phyloP scores from a whole-genome alignment of 2,888 invertebrate species.

The Drosophila gaucha region DNA sequence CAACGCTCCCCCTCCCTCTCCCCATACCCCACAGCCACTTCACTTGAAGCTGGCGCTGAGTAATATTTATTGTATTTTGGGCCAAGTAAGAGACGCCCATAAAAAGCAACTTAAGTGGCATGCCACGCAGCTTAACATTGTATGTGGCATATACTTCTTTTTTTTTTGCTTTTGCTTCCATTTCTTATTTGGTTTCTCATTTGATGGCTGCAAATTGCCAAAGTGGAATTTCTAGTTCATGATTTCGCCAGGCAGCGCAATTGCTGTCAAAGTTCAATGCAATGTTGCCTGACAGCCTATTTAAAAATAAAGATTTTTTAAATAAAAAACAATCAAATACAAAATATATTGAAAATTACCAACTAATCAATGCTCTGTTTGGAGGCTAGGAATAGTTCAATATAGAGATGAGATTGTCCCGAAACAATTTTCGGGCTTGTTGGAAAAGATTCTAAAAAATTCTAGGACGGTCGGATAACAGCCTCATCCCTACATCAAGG shows the following conservation, averaged over 20 bases:
- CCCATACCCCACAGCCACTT: constrained; percentile 43
- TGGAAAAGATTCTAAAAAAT: too few species aligned
- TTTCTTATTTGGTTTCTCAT: constrained; percentile 22
- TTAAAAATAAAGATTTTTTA: constrained; percentile 25
- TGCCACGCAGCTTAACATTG: constrained; percentile 62
- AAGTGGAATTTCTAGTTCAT: constrained; percentile 74
- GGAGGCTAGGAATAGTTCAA: neutral
- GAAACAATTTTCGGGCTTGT: too few species aligned
- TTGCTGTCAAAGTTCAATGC: constrained; percentile 66
- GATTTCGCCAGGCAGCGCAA: constrained; percentile 50
- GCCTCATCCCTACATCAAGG: too few species aligned
- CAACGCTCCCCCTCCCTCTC: constrained; percentile 6
- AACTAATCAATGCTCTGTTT: neutral
- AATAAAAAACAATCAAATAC: neutral
- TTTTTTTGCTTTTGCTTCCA: constrained; percentile 3
- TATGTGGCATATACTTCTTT: constrained; percentile 23
- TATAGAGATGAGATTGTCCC: too few species aligned
- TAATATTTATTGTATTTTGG: constrained; percentile 77
- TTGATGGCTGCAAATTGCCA: constrained; percentile 39
- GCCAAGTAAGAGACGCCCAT: constrained; percentile 65
- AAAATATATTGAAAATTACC: constrained; percentile 1
- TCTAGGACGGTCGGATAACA: too few species aligned
- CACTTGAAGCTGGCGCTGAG: constrained; percentile 64
- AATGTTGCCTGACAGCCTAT: constrained; percentile 15
- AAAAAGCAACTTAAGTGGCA: constrained; percentile 72